phyloP scores from a whole-genome alignment of 2,888 invertebrate genomes.

The Phorcus lineatus region DNA sequence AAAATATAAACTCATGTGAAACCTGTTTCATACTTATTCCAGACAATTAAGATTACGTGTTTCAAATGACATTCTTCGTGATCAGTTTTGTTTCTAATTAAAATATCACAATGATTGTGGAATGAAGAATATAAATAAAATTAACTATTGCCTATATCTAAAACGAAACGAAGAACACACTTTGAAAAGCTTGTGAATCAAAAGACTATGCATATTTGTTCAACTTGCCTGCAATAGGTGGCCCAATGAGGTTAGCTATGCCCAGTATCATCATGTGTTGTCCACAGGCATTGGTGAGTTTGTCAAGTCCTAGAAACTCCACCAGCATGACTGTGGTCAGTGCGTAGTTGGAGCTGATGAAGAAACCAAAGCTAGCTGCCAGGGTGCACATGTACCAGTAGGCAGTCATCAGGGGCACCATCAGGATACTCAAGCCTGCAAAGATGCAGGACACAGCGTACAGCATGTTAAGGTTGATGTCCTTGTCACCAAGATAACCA shows the following conservation, averaged over 20 bases:
- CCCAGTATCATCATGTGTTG: conserved; percentile 91
- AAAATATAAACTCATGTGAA: no score
- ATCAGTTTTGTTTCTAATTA: no score
- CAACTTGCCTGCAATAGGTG: conserved; percentile 87
- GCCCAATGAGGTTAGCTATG: conserved; percentile 90
- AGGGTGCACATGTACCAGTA: conserved; percentile 59
- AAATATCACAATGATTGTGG: no score
- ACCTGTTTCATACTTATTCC: no score
- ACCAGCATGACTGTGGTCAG: conserved; percentile 90
- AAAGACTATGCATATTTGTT: background rate
- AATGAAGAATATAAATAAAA: no score
- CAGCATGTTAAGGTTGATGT: conserved; percentile 86
- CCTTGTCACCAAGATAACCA: conserved; percentile 92
- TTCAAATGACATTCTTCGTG: no score
- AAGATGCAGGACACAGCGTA: conserved; percentile 85
- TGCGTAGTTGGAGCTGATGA: conserved; percentile 93
- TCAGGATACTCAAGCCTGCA: conserved; percentile 73
- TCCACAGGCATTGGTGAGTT: conserved; percentile 94
- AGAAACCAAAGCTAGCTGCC: conserved; percentile 84
- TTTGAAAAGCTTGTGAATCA: no score
- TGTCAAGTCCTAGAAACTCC: conserved; percentile 90
- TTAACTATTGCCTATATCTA: no score
- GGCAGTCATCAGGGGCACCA: conserved; percentile 62
- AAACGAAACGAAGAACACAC: no score
- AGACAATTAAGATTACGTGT: no score